A percentile compares a stretch with the other conserved stretches of the same genome.
These are phyloP conservation scores for Araneus ventricosus DNA, from an alignment of 1,140 invertebrate species.

Conservation along the genomic window DNA sequence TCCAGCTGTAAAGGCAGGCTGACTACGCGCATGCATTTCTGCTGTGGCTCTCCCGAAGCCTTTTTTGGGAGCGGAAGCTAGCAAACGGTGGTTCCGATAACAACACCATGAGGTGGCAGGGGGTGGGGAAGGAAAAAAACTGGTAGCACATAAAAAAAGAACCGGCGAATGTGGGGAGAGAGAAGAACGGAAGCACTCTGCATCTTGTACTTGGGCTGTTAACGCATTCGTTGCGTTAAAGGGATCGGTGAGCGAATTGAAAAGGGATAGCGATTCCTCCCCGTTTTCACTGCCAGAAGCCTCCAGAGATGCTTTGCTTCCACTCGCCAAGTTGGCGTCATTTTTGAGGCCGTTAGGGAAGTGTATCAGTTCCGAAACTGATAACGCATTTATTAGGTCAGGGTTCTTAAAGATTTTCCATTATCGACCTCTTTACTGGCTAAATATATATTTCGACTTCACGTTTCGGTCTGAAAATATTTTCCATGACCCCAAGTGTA, in stretches of 20 bases:
- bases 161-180: too few relatives aligned
- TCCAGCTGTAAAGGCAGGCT: background rate
- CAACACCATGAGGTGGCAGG: background rate
- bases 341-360: too few relatives aligned
- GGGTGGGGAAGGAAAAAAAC: background rate
- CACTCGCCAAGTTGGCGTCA: background rate
- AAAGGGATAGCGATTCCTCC: background rate
- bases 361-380: too few relatives aligned
- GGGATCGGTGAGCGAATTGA: background rate
- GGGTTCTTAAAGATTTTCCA: too few relatives aligned
- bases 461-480: too few relatives aligned
- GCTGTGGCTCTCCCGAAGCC: background rate
- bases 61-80: slow-evolving; percentile 24
- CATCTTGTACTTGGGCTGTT: slow-evolving; percentile 7
- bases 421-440: too few relatives aligned
- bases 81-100: slow-evolving; percentile 36
- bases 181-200: slow-evolving; percentile 13
- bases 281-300: background rate
- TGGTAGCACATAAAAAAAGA: background rate
- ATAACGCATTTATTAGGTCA: too few relatives aligned
- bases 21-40: background rate
- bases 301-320: background rate
- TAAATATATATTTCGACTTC: too few relatives aligned
- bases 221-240: background rate
- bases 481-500: too few relatives aligned